A percentile compares a stretch with the other conserved stretches of the same genome.
Evolutionary conservation across 2,888 invertebrate species (phyloP).

Genomic region (Tricholauxania praeusta): DNA sequence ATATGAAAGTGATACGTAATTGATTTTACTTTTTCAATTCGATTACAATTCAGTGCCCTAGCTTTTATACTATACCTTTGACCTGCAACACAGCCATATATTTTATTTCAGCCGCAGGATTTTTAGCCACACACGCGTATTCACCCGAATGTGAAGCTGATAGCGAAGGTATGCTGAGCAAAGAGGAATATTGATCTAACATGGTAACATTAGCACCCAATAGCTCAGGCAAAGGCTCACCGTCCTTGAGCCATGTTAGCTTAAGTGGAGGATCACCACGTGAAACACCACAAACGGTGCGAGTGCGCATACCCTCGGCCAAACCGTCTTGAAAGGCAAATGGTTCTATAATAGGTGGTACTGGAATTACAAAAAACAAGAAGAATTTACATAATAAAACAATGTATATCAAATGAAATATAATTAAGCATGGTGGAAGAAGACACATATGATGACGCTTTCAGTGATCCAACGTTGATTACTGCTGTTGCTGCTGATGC

Average conservation of each 20-base stretch:
- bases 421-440: neutral
- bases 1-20: no score
- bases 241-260: slow-evolving; percentile 87
- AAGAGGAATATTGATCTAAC: slow-evolving; percentile 82
- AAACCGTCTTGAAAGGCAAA: slow-evolving; percentile 87
- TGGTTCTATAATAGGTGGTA: slow-evolving; percentile 88
- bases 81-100: slow-evolving; percentile 84
- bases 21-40: no score
- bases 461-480: neutral
- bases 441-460: neutral
- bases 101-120: slow-evolving; percentile 83
- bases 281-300: slow-evolving; percentile 84
- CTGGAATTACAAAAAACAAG: slow-evolving; percentile 69
- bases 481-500: neutral
- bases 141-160: slow-evolving; percentile 81
- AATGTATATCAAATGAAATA: slow-evolving; percentile 2
- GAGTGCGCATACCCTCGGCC: slow-evolving; percentile 84
- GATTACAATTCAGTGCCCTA: neutral
- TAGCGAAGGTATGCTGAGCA: slow-evolving; percentile 82
- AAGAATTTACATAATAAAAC: neutral
- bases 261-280: slow-evolving; percentile 84
- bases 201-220: slow-evolving; percentile 78
- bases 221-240: slow-evolving; percentile 75
- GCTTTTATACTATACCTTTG: slow-evolving; percentile 77
- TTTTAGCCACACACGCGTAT: slow-evolving; percentile 83